Conservation (phyloP, 1,140 invertebrate genomes). For the Trachymyrmex cornetzi region DNA sequence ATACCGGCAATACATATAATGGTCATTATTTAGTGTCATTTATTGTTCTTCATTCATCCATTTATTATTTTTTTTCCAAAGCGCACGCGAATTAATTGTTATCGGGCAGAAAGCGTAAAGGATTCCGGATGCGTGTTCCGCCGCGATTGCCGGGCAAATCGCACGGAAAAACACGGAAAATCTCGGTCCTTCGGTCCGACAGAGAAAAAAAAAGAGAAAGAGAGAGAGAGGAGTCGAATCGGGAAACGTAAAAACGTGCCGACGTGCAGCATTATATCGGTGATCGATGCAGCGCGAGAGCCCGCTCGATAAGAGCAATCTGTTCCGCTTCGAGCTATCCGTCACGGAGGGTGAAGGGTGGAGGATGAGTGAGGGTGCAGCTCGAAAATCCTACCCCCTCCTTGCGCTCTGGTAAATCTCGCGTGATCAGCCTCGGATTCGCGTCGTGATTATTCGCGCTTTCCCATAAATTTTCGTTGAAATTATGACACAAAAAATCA, state of each 20-base stretch:
- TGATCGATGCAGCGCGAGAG: slow-evolving; percentile 47
- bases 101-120: not conserved
- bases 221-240: not conserved
- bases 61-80: not conserved
- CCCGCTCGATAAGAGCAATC: slow-evolving; percentile 60
- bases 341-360: not conserved
- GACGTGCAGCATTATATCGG: slow-evolving; percentile 57
- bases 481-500: slow-evolving; percentile 51
- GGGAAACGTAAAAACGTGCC: slow-evolving; percentile 38
- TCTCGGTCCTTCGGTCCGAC: not conserved
- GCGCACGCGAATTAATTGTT: slow-evolving; percentile 7
- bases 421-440: slow-evolving; percentile 18
- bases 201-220: not conserved
- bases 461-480: slow-evolving; percentile 20
- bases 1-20: no score
- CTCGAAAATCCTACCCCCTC: slow-evolving; percentile 34
- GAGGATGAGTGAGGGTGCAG: not conserved
- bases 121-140: not conserved
- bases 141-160: slow-evolving; percentile 23
- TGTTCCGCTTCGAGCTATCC: slow-evolving; percentile 65
- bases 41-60: not conserved
- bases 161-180: slow-evolving; percentile 41
- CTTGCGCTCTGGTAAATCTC: slow-evolving; percentile 21
- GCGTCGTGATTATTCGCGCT: slow-evolving; percentile 8
- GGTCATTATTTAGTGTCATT: no score